Evolutionary conservation across 2,797 vertebrate species (phyloP).

Genomic region (Sebastes miniatus): DNA sequence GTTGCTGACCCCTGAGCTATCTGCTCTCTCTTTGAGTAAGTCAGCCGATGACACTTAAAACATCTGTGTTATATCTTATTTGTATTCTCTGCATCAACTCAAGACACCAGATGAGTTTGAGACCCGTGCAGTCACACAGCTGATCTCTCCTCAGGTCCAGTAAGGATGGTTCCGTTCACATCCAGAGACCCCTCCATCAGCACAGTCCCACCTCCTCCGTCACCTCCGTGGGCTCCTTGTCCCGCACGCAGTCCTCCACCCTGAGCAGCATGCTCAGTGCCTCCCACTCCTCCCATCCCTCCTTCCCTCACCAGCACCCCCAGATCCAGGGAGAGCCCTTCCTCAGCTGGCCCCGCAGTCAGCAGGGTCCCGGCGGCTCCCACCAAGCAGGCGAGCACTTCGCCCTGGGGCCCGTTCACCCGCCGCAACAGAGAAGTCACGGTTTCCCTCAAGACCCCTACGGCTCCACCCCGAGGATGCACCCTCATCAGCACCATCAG

Average conservation of each 20-base stretch:
- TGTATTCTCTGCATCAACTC: neutral
- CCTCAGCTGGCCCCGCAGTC: constrained; percentile 75
- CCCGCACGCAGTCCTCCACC: constrained; percentile 90
- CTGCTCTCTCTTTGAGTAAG: too few relatives aligned
- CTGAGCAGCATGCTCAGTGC: constrained; percentile 86
- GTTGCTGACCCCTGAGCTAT: too few relatives aligned
- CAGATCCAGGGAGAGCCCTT: constrained; percentile 84
- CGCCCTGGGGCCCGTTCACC: constrained; percentile 71
- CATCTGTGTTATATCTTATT: neutral
- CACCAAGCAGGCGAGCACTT: constrained; percentile 83
- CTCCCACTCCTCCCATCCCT: constrained; percentile 75
- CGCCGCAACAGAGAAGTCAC: constrained; percentile 63
- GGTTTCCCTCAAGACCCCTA: constrained; percentile 77
- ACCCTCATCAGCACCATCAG: constrained; percentile 71
- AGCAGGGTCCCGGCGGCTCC: constrained; percentile 51
- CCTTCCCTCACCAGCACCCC: constrained; percentile 79
- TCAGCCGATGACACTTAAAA: neutral
- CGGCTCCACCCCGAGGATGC: constrained; percentile 79
- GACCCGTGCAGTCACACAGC: neutral
- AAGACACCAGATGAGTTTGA: neutral
- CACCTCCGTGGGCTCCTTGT: constrained; percentile 91
- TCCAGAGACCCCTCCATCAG: constrained; percentile 88
- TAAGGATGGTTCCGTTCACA: constrained; percentile 86
- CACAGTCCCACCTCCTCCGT: constrained; percentile 97
- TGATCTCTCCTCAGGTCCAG: constrained; percentile 83